Base-by-base conservation (phyloP, 2,797 vertebrate genomes). In the Epinephelus awoara region DNA sequence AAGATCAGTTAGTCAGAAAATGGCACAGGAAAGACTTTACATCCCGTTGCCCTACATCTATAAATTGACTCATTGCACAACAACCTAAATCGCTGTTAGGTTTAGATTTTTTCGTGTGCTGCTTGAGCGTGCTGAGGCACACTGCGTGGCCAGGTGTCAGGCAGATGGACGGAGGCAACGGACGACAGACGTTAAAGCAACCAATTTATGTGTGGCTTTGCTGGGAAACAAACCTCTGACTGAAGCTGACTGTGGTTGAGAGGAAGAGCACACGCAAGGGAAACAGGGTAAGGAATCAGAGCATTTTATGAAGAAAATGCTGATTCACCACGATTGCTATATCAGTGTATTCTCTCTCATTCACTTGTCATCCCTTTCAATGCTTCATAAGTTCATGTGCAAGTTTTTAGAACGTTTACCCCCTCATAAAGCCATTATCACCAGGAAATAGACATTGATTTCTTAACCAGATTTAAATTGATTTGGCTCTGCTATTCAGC, bases 61-160 rank as follows among this genome's bases (percentile, higher is more conserved):
- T 67, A 55, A 80, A 73, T 65, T 46, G 59, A 85, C 17, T 76
- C 40, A 72, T 74, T 80, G 58, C 64, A 52, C 50, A 56, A 71
- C 46, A 70, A 72, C 29, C 1, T 68, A 58, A 73, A 52, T 67
- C 18, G 42, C 27, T 23, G 38, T 19, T 56, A 55, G 67, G 65
- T 84, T 57, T 19, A n/a, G 58, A n/a, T 71, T 34, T 70, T 21
- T 66, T 12, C 23, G 29, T 51, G 34, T 54, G 81, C 70, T 69
- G 77, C 56, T 50, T 56, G 58, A 79, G 66, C 18, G 4, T 46
- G 62, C 55, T 7, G 51, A 42, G 52, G 29, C 51, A 25, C 40
- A 34, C 6, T 5, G 6, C 40, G 59, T 59, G 47, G 54, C 64
- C 57, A 44, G 72, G 61, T 77, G 52, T 82, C 61, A 9, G 82